Evolutionary conservation across 2,113 vertebrate genomes (phyloP).

Genomic region (Salvelinus fontinalis): DNA sequence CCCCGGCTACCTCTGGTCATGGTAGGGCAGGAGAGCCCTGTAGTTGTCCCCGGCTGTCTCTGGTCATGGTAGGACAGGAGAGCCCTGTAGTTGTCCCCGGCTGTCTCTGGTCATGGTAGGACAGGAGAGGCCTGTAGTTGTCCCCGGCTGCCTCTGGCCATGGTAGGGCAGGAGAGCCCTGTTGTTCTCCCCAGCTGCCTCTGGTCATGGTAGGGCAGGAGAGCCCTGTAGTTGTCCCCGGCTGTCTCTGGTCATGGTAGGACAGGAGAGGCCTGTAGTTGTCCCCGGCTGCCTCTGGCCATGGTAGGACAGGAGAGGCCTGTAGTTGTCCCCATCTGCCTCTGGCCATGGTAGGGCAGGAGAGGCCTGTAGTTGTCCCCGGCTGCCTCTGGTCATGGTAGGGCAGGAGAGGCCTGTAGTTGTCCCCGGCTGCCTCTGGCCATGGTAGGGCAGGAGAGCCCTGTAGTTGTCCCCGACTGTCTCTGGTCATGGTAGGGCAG

Average conservation of each 20-base stretch:
- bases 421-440: constrained; percentile 21
- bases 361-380: constrained; percentile 12
- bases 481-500: constrained; percentile 24
- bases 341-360: constrained; percentile 1
- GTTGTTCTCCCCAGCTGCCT: too few species aligned
- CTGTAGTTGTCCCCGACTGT: constrained; percentile 17
- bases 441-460: neutral
- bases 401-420: neutral
- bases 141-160: constrained; percentile 24
- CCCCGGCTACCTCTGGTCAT: constrained; percentile 22
- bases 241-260: constrained; percentile 8
- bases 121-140: neutral
- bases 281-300: constrained; percentile 22
- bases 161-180: constrained; percentile 35
- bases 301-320: neutral
- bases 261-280: neutral
- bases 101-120: constrained; percentile 6
- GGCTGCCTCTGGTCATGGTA: constrained; percentile 9
- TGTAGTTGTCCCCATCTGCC: constrained; percentile 19
- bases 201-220: too few species aligned
- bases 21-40: neutral
- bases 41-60: constrained; percentile 12
- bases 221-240: constrained; percentile 15
- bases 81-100: constrained; percentile 17
- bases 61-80: constrained; percentile 9